These are phyloP conservation scores for Dendrocopos noguchii DNA, from an alignment of 2,113 vertebrate species.

Conservation along the genomic window DNA sequence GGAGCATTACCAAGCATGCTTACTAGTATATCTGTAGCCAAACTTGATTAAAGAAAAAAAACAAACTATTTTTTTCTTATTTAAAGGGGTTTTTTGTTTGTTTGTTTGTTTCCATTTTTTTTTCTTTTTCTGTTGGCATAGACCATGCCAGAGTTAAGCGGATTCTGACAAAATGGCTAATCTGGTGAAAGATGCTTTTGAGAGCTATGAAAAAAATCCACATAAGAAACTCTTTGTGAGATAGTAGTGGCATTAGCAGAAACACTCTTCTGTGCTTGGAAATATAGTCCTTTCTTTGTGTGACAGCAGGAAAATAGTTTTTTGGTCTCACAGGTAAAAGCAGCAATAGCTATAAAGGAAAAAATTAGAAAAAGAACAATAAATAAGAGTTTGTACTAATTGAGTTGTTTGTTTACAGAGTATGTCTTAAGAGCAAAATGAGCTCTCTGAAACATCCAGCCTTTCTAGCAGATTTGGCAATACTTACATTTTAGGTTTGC, in stretches of 20 bases:
- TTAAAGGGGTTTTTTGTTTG: neutral
- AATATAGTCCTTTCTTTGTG: neutral
- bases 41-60: neutral
- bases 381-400: neutral
- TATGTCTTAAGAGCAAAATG: neutral
- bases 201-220: neutral
- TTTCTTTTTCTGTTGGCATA: neutral
- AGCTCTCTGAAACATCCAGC: neutral
- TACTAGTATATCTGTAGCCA: neutral
- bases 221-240: neutral
- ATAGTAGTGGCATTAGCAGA: neutral
- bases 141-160: neutral
- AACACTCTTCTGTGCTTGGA: neutral
- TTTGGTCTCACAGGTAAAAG: neutral
- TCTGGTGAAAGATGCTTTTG: neutral
- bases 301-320: neutral
- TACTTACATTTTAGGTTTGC: neutral
- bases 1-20: neutral
- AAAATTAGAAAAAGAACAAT: neutral
- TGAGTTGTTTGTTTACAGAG: neutral
- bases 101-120: too few species aligned
- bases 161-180: neutral
- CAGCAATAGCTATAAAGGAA: neutral
- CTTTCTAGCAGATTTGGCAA: neutral
- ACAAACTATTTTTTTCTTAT: neutral